These are phyloP conservation scores for Callimorpha dominula DNA, from an alignment of 2,888 invertebrate genomes.

Conservation along the genomic window DNA sequence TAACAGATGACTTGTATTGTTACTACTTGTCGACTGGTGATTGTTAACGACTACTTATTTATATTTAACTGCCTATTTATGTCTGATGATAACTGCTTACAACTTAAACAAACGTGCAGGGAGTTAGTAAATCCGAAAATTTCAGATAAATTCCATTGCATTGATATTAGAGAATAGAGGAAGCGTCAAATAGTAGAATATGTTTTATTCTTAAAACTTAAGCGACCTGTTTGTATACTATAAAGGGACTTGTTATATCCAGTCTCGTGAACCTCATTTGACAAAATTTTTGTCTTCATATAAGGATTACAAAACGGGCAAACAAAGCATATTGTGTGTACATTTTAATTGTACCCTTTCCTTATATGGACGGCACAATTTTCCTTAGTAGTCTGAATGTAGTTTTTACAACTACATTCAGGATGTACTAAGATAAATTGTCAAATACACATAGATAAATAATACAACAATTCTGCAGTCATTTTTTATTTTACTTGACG, in stretches of 20 bases:
- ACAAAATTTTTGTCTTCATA: not conserved
- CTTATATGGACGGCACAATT: not conserved
- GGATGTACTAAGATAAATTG: too few relatives aligned
- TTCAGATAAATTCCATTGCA: not conserved
- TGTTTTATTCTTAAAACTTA: not conserved
- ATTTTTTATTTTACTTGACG: too few relatives aligned
- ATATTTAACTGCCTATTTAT: constrained; percentile 13
- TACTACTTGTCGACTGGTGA: constrained; percentile 19
- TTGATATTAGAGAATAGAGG: not conserved
- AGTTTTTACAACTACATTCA: too few relatives aligned
- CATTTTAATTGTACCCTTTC: not conserved
- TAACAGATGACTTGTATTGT: constrained; percentile 55
- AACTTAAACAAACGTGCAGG: not conserved
- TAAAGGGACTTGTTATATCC: not conserved
- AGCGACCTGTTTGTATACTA: not conserved
- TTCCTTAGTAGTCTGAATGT: too few relatives aligned
- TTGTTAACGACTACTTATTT: constrained; percentile 45
- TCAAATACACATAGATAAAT: too few relatives aligned
- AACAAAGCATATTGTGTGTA: not conserved
- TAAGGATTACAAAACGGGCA: not conserved
- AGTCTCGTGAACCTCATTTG: not conserved
- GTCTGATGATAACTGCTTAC: constrained; percentile 2
- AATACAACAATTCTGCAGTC: too few relatives aligned
- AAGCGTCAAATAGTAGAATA: not conserved
- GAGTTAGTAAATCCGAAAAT: not conserved